Base-by-base conservation (phyloP, 2,797 vertebrate genomes). In the Pterois miles region DNA sequence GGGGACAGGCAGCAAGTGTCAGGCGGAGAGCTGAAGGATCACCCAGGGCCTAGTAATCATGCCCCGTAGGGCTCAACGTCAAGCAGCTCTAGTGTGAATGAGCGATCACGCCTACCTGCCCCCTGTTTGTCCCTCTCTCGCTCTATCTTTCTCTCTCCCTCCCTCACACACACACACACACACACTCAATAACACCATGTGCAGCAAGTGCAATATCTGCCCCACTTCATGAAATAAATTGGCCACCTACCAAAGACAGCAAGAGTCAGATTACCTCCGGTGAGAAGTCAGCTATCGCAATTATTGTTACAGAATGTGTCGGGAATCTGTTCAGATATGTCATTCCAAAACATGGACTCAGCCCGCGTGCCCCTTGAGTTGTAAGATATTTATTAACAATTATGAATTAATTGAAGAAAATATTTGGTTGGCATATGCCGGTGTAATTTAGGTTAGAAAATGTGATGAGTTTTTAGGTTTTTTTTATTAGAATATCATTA, bases 401-500 rank as follows among this genome's bases (percentile, higher is more conserved):
- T 94, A 92, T 11, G 78, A 79, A 84, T 93, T 94, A 95, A 94
- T 88, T 89, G 90, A 73, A 83, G 90, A 91, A 94, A 95, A 95
- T 94, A 95, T 95, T 96, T 95, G 89, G 89, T 82, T 89, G 67
- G 71, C 85, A 90, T 89, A 89, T 86, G 90, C 80, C 89, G 84
- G 89, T 90, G 81, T 91, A 92, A 93, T 91, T 92, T 91, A 88
- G 87, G 88, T 71, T 58, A 25, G 77, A 80, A 89, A 93, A 91
- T 88, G 87, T 92, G 90, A 93, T 90, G 87, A 88, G 88, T 90
- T 92, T 90, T 91, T 84, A 79, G 72, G 8, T 46, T 46, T 46
- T 88, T 92, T 91, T 94, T 92, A 94, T 92, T 90, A 88, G 91
- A 92, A 94, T 93, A 92, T 94, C 92, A 94, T 95, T 94, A 95